Conservation (phyloP, 2,888 invertebrate genomes). For the Parochlus steinenii region DNA sequence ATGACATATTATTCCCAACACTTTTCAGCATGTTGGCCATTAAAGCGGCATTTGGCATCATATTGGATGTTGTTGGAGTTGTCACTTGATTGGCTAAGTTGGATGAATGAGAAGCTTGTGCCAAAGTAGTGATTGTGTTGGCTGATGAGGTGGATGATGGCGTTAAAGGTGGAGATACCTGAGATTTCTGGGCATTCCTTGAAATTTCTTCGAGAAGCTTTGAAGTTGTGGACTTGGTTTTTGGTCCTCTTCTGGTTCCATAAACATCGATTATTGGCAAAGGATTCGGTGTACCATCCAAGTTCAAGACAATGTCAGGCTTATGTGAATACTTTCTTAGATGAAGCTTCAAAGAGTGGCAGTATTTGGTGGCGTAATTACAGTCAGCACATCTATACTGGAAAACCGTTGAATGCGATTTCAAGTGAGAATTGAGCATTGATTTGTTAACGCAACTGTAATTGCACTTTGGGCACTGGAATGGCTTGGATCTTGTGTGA, state of each 20-base stretch:
- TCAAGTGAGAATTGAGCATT: slow-evolving; percentile 96
- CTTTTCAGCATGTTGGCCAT: slow-evolving; percentile 24
- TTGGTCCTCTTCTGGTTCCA: slow-evolving; percentile 76
- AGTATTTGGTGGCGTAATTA: slow-evolving; percentile 93
- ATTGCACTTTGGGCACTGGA: slow-evolving; percentile 75
- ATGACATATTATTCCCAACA: slow-evolving; percentile 24
- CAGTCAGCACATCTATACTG: slow-evolving; percentile 89
- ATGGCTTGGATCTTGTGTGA: slow-evolving; percentile 90
- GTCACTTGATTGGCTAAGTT: slow-evolving; percentile 15
- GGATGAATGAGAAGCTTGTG: neutral
- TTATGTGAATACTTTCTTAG: slow-evolving; percentile 80
- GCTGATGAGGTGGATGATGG: slow-evolving; percentile 6
- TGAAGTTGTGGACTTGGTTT: slow-evolving; percentile 28
- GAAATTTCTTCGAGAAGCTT: slow-evolving; percentile 8
- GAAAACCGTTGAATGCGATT: slow-evolving; percentile 84
- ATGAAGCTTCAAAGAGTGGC: slow-evolving; percentile 91
- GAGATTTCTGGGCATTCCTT: slow-evolving; percentile 9
- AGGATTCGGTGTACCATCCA: slow-evolving; percentile 79
- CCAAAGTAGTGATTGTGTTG: slow-evolving; percentile 2
- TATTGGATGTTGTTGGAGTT: slow-evolving; percentile 13
- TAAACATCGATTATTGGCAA: slow-evolving; percentile 79
- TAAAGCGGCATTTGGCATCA: slow-evolving; percentile 20
- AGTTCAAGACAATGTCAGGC: slow-evolving; percentile 77
- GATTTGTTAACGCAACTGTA: slow-evolving; percentile 95
- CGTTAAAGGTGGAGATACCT: slow-evolving; percentile 10